Conservation (phyloP, 2,888 invertebrate species). For the Dexiosoma caninum region DNA sequence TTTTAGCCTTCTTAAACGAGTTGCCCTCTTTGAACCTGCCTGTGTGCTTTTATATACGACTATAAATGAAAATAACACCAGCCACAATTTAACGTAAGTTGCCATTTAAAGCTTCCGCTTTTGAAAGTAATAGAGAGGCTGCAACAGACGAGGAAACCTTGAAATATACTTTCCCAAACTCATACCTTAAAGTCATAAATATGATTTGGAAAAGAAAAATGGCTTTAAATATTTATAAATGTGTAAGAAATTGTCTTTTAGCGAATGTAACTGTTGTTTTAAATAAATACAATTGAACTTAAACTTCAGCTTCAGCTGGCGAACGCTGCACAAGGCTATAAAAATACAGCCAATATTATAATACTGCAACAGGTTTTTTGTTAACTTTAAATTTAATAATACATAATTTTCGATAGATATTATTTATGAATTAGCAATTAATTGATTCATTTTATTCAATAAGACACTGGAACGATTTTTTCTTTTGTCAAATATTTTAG, state of each 20-base stretch:
- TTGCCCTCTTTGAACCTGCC: slow-evolving; percentile 1
- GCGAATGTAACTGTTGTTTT: background rate
- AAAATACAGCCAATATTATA: background rate
- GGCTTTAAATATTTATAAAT: slow-evolving; percentile 16
- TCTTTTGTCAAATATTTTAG: too few species aligned
- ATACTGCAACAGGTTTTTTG: background rate
- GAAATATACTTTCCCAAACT: slow-evolving; percentile 60
- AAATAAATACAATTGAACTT: slow-evolving; percentile 41
- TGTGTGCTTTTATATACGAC: background rate
- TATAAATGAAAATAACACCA: slow-evolving; percentile 8
- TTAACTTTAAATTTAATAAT: background rate
- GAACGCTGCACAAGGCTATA: background rate
- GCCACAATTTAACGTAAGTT: slow-evolving; percentile 36
- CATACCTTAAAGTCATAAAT: slow-evolving; percentile 15
- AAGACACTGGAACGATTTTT: background rate
- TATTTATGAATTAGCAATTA: background rate
- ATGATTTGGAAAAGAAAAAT: background rate
- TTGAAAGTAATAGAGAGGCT: slow-evolving; percentile 38
- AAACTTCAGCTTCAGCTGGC: background rate
- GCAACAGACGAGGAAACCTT: slow-evolving; percentile 42
- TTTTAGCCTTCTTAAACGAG: background rate
- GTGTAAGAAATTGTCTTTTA: slow-evolving; percentile 19
- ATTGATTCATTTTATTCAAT: background rate
- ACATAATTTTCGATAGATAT: slow-evolving; percentile 11
- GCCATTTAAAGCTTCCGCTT: slow-evolving; percentile 53